Conservation (phyloP, 2,113 vertebrate genomes). For the Otus sunia region DNA sequence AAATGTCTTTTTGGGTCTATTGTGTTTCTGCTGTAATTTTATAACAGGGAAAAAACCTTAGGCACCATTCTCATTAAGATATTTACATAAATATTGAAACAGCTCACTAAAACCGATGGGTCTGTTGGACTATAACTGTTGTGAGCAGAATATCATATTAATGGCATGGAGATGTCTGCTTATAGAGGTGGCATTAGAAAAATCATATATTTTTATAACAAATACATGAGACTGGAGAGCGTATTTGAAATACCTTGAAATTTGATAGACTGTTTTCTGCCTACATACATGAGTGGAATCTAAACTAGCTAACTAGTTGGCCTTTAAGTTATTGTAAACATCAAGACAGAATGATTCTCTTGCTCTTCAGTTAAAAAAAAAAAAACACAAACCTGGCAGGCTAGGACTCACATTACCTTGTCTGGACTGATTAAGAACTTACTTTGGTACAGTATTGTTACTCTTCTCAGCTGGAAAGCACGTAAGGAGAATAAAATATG, state of each 20-base stretch:
- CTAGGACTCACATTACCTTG: not conserved
- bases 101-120: not conserved
- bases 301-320: not conserved
- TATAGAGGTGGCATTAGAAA: not conserved
- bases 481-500: not conserved
- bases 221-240: not conserved
- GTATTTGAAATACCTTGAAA: not conserved
- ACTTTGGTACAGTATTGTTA: not conserved
- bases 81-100: not conserved
- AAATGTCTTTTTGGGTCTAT: fast-evolving
- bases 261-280: not conserved
- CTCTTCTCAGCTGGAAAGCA: not conserved
- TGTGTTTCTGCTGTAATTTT: not conserved
- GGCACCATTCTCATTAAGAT: not conserved
- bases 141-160: not conserved
- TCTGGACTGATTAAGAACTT: not conserved
- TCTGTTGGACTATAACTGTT: not conserved
- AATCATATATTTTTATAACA: not conserved
- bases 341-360: not conserved
- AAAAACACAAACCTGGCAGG: not conserved
- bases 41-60: not conserved
- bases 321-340: not conserved
- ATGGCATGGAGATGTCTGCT: not conserved
- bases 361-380: not conserved
- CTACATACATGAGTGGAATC: not conserved